Base-by-base conservation (phyloP, 2,888 invertebrate genomes). In the Orchesella flavescens region DNA sequence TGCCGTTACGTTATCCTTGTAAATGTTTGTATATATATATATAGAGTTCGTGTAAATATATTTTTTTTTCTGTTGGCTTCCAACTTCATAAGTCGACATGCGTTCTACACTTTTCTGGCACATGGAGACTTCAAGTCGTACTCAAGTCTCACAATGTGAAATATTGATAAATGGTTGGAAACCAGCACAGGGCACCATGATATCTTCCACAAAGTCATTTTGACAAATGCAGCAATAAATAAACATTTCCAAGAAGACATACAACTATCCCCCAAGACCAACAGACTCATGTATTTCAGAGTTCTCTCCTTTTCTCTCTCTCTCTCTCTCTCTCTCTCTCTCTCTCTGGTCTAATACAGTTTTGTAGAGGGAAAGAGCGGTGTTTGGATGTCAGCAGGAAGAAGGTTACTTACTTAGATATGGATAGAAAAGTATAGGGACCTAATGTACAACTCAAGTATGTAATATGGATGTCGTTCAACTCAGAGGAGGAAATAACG, bases 151-250 rank as follows among this genome's bases (percentile, higher is more conserved):
- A 44, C 73, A 73, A 81, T 69, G 74, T 81, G 81, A 81, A 81
- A 74, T 74, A 82, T 76, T 82, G 82, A 82, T 82, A 82, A 82
- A 82, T 82, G 82, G 69, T 59, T 74, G 34, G 66, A 82, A 81
- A 81, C 74, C 74, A 61, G 53, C 82, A 63, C 82, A 71, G 82
- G 76, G 75, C 71, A 82, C 76, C 82, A 82, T 63, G 74, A 75
- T 82, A 82, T 82, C 82, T 82, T 76, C 71, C 68, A 69, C 82
- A 74, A 73, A 81, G 82, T 82, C 82, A 82, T 71, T 82, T 76
- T 82, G 82, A 82, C 82, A 82, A 82, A 82, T 82, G 82, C 74
- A 82, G 82, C 82, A 82, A 82, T 82, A 82, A 82, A 82, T 82
- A 82, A 82, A 82, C 82, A 82, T 82, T 82, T 82, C 75, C 75